Conservation (phyloP, 2,113 vertebrate genomes). For the Protomyctophum bolini region DNA sequence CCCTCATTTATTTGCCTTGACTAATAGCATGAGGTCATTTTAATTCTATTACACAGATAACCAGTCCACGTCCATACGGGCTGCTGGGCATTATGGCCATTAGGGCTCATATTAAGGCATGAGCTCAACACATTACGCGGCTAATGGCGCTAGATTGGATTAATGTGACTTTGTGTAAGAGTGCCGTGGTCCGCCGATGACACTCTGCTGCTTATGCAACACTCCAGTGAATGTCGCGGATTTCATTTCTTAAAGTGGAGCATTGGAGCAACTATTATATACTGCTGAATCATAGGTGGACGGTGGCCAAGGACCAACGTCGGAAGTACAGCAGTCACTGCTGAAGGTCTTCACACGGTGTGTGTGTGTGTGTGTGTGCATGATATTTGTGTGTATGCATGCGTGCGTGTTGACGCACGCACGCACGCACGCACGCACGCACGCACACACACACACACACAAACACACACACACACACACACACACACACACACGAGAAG, state of each 20-base stretch:
- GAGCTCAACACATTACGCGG: slow-evolving; percentile 50
- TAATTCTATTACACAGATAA: slow-evolving; percentile 62
- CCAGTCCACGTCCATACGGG: slow-evolving; percentile 27
- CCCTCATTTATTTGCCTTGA: slow-evolving; percentile 47
- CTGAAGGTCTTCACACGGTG: background rate
- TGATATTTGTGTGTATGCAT: slow-evolving; percentile 1
- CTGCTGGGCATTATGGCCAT: slow-evolving; percentile 59
- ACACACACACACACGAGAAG: background rate
- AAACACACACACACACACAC: background rate
- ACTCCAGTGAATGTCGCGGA: background rate
- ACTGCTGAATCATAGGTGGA: background rate
- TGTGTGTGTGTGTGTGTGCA: background rate
- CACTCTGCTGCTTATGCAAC: too few relatives aligned
- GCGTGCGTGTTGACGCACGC: background rate
- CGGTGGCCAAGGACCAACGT: background rate
- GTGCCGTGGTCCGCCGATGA: too few relatives aligned
- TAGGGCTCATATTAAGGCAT: slow-evolving; percentile 58
- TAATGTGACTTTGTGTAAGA: slow-evolving; percentile 21
- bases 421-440: too few relatives aligned
- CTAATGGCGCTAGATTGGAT: slow-evolving; percentile 56
- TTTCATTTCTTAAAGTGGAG: background rate
- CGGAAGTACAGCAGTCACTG: background rate
- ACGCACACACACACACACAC: background rate
- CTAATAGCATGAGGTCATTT: slow-evolving; percentile 57
- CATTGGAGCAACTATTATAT: background rate